phyloP scores from a whole-genome alignment of 1,140 invertebrate genomes.

The Drosophila kikkawai region DNA sequence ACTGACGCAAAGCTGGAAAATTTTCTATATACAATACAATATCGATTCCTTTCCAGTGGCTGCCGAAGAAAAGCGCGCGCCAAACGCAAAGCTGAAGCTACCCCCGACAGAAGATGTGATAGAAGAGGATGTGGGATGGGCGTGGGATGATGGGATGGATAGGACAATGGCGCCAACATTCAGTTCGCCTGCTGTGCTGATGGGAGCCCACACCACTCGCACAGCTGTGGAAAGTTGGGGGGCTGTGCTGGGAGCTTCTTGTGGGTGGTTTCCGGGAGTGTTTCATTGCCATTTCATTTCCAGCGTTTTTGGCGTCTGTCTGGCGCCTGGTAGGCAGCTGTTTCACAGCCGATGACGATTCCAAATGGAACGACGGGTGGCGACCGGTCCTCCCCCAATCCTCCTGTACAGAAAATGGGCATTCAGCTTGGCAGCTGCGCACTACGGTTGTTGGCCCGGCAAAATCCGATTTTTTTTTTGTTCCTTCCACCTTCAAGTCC shows the following conservation, averaged over 20 bases:
- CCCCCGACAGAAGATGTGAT: slow-evolving; percentile 26
- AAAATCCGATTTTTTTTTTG: slow-evolving; percentile 30
- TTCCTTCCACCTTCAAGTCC: not conserved
- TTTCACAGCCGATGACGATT: slow-evolving; percentile 59
- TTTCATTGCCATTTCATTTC: slow-evolving; percentile 78
- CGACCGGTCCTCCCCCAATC: not conserved
- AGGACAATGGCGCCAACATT: slow-evolving; percentile 65
- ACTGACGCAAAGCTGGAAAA: slow-evolving; percentile 61
- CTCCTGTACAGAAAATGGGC: slow-evolving; percentile 38
- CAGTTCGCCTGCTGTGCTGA: slow-evolving; percentile 44
- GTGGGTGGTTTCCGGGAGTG: slow-evolving; percentile 35
- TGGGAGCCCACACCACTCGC: slow-evolving; percentile 53
- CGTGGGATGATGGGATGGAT: slow-evolving; percentile 22
- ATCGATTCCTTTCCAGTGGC: slow-evolving; percentile 56
- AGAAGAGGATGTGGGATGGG: not conserved
- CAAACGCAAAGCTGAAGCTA: slow-evolving; percentile 45
- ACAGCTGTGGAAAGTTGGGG: slow-evolving; percentile 29
- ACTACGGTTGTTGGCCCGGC: slow-evolving; percentile 51
- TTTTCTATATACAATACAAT: slow-evolving; percentile 55
- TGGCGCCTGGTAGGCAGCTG: slow-evolving; percentile 82
- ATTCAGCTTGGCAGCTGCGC: slow-evolving; percentile 58
- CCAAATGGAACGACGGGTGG: slow-evolving; percentile 41
- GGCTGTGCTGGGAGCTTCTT: slow-evolving; percentile 6
- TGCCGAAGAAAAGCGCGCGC: slow-evolving; percentile 51
- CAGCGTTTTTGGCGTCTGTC: slow-evolving; percentile 57